Evolutionary conservation across 92 coral and sea anemone genomes (phyloP).

Genomic region (Porites cylindrica): DNA sequence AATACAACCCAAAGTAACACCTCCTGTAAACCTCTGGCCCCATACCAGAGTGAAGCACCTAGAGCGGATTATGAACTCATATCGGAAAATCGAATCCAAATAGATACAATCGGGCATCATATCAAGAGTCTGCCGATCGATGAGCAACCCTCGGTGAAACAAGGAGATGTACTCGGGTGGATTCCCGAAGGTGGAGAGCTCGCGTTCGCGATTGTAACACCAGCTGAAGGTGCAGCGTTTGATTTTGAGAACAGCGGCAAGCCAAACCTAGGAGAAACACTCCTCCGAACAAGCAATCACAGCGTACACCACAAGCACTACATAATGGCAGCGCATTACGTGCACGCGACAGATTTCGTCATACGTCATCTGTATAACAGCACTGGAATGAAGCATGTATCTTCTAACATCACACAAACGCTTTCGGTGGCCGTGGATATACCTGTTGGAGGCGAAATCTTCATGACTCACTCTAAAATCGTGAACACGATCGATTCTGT

Average conservation of each 20-base stretch:
- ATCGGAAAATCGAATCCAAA: slow-evolving; percentile 58
- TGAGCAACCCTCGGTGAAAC: slow-evolving; percentile 56
- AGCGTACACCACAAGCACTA: slow-evolving; percentile 66
- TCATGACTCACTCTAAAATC: slow-evolving; percentile 53
- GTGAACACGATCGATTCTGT: slow-evolving; percentile 73
- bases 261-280: slow-evolving; percentile 70
- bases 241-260: slow-evolving; percentile 61
- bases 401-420: slow-evolving; percentile 75
- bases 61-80: slow-evolving; percentile 81
- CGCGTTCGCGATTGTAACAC: slow-evolving; percentile 60
- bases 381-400: slow-evolving; percentile 77
- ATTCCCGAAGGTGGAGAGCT: slow-evolving; percentile 80
- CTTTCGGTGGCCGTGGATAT: slow-evolving; percentile 64
- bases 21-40: slow-evolving; percentile 54
- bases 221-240: slow-evolving; percentile 57
- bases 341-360: slow-evolving; percentile 80
- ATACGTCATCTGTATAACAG: slow-evolving; percentile 67
- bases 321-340: slow-evolving; percentile 83
- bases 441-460: slow-evolving; percentile 72
- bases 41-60: slow-evolving; percentile 69
- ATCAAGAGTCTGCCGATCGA: slow-evolving; percentile 56
- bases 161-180: slow-evolving; percentile 89
- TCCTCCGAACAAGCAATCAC: slow-evolving; percentile 60
- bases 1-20: slow-evolving; percentile 64
- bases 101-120: slow-evolving; percentile 79